These are phyloP conservation scores for Podilymbus podiceps DNA, from an alignment of 2,113 vertebrate genomes.

Conservation along the genomic window DNA sequence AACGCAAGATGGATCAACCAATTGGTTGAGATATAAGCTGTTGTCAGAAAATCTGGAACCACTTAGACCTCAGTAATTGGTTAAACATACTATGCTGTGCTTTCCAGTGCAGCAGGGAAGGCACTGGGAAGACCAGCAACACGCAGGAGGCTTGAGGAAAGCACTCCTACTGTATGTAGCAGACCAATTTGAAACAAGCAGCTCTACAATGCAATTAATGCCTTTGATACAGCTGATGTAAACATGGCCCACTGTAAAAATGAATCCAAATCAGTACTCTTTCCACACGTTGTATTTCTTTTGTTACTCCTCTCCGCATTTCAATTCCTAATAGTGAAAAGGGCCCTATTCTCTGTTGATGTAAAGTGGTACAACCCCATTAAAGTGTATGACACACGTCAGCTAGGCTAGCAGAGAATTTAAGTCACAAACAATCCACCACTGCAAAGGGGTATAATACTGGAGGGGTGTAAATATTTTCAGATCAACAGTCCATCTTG, in stretches of 20 bases:
- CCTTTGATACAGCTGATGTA: background rate
- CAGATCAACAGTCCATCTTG: background rate
- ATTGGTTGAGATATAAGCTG: background rate
- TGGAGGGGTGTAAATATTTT: background rate
- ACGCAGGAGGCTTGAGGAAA: background rate
- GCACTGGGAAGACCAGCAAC: background rate
- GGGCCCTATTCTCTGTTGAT: background rate
- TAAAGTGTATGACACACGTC: background rate
- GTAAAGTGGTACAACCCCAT: background rate
- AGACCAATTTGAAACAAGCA: background rate
- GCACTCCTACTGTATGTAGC: background rate
- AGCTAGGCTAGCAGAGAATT: background rate
- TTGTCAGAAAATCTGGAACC: background rate
- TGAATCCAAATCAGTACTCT: background rate
- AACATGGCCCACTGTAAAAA: background rate
- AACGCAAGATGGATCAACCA: background rate
- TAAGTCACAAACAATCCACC: background rate
- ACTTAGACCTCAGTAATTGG: background rate
- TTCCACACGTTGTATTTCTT: background rate
- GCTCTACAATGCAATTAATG: background rate
- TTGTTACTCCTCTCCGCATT: background rate
- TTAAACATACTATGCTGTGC: background rate
- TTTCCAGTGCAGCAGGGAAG: background rate
- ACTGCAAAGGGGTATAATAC: background rate
- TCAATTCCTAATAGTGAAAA: background rate